Conservation (phyloP, 2,113 vertebrate genomes). For the Desmodus rotundus region DNA sequence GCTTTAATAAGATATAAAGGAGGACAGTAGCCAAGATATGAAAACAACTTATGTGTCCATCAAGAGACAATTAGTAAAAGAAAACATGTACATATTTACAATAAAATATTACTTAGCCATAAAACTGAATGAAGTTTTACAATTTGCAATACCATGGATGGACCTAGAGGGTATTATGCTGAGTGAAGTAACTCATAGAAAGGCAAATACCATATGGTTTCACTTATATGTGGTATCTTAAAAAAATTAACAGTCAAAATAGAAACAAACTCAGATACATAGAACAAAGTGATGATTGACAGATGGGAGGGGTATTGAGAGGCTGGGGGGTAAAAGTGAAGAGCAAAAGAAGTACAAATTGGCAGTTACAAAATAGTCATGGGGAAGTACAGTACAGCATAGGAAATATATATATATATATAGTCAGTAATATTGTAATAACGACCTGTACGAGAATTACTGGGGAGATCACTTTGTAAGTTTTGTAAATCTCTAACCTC, state of each 20-base stretch:
- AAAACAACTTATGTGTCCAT: neutral
- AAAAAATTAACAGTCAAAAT: neutral
- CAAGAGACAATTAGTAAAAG: neutral
- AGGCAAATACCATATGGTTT: neutral
- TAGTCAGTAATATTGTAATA: neutral
- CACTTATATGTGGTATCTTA: neutral
- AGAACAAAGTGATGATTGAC: neutral
- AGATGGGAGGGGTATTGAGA: neutral
- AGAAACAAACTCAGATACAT: neutral
- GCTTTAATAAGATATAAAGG: neutral
- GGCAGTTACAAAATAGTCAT: neutral
- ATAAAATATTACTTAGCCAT: neutral
- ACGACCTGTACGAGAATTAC: neutral
- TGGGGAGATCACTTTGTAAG: neutral
- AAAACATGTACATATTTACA: neutral
- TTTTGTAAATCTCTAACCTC: neutral
- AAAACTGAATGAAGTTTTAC: neutral
- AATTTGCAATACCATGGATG: neutral
- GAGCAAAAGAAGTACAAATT: neutral
- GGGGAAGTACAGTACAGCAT: neutral
- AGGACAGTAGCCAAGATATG: neutral
- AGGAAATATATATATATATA: no score
- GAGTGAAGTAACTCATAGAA: neutral
- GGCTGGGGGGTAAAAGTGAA: neutral
- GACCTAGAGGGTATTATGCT: neutral